Evolutionary conservation across 2,797 vertebrate species (phyloP), one percentile per base, ranked within the genome.

Genomic region (Tachyglossus aculeatus): DNA sequence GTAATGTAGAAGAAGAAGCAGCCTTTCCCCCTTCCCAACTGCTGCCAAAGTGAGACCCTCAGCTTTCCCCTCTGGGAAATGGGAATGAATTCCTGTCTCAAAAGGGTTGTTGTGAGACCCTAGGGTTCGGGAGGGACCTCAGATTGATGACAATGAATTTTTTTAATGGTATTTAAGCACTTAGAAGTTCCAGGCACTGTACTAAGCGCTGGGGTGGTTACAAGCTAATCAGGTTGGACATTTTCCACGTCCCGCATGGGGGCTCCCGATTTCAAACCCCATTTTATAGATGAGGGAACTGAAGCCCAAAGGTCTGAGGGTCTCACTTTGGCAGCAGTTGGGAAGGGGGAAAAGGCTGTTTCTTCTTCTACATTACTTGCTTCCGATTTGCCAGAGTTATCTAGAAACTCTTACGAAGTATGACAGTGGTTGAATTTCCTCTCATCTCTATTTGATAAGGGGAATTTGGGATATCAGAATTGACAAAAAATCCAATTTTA

Each of bases 391-490:
- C 25, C 18, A 16, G 16, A 51, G 6, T 54, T 21, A 39, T 22
- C 45, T 40, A 56, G 12, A 27, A 53, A 43, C 29, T 38, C 48
- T 67, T 77, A 39, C 29, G 19, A 45, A 50, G 38, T 33, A 22
- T n/a, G 58, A 38, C 50, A 43, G 59, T 2, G 15, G 11, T 63
- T 69, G 69, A 41, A 45, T 57, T 70, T 81, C 61, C 68, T 70
- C 22, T 76, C 83, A 67, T 51, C 47, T 71, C 4, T 2, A 1
- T 75, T 74, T 74, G 58, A 56, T 70, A 34, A 32, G 63, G 71
- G 61, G 86, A 79, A 0, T 2, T 41, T 72, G 63, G 31, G 60
- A 82, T 84, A 83, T 78, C 59, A 71, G 65, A 57, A 58, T 29
- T 44, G 62, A 81, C 66, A 53, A 2, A 77, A 78, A 87, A 68